Conservation (phyloP, 2,797 vertebrate species). For the Melopsittacus undulatus region DNA sequence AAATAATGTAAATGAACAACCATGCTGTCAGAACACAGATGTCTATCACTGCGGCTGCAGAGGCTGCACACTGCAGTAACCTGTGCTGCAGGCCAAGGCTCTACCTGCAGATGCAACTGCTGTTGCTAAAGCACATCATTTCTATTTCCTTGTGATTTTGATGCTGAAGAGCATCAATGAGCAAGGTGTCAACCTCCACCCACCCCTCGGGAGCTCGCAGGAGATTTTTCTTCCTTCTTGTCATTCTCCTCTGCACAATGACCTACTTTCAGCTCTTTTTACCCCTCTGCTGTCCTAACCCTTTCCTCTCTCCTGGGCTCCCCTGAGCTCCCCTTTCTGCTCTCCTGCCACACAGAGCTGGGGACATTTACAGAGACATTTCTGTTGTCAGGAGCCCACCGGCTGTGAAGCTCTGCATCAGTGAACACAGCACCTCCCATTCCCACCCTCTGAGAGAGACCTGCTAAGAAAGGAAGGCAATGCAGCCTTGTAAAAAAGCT, state of each 20-base stretch:
- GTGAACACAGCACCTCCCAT: not conserved
- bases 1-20: not conserved
- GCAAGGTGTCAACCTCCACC: not conserved
- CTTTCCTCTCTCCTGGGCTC: not conserved
- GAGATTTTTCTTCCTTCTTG: not conserved
- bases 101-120: not conserved
- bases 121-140: not conserved
- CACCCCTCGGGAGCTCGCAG: not conserved
- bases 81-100: not conserved
- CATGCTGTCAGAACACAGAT: not conserved
- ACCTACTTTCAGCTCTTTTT: not conserved
- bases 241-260: not conserved
- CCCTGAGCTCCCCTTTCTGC: not conserved
- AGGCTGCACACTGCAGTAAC: not conserved
- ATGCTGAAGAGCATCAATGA: not conserved
- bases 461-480: not conserved
- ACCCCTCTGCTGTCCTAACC: not conserved
- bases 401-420: not conserved
- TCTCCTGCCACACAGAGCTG: not conserved
- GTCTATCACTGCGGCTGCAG: not conserved
- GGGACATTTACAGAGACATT: not conserved
- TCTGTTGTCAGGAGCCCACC: not conserved
- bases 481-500: not conserved
- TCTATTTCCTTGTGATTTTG: not conserved
- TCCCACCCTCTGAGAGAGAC: not conserved